Conservation (phyloP, 2,113 vertebrate genomes). For the Pachycephala philippinensis region DNA sequence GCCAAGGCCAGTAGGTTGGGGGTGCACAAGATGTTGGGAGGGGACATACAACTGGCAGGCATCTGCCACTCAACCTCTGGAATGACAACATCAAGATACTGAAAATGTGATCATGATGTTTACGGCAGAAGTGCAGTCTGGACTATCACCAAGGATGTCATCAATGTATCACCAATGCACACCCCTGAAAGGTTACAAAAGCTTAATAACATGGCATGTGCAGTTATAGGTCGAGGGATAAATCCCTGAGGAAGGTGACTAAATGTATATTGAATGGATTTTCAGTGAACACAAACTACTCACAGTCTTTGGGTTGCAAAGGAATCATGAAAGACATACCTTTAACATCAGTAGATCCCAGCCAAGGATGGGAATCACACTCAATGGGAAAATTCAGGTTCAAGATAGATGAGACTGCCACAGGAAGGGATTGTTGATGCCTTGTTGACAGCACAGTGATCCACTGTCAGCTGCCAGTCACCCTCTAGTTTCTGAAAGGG, state of each 20-base stretch:
- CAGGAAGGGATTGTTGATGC: background rate
- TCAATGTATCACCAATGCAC: background rate
- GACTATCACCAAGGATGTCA: background rate
- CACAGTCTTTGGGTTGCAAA: accelerated
- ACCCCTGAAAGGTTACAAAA: background rate
- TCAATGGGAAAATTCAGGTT: background rate
- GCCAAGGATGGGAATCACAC: background rate
- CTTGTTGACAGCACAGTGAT: background rate
- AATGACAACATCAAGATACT: background rate
- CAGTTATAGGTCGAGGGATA: background rate
- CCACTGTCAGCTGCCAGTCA: background rate
- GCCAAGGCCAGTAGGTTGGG: background rate
- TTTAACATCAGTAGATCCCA: background rate
- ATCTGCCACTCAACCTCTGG: background rate
- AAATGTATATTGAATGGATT: background rate
- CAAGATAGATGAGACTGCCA: background rate
- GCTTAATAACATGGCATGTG: background rate
- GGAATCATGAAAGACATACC: background rate
- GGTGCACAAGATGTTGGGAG: background rate
- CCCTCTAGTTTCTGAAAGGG: background rate
- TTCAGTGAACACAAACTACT: background rate
- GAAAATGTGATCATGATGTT: background rate
- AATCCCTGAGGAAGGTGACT: background rate
- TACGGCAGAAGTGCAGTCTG: background rate
- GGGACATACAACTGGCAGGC: background rate